Conservation (phyloP, 2,888 invertebrate species). For the Folsomia candida region DNA sequence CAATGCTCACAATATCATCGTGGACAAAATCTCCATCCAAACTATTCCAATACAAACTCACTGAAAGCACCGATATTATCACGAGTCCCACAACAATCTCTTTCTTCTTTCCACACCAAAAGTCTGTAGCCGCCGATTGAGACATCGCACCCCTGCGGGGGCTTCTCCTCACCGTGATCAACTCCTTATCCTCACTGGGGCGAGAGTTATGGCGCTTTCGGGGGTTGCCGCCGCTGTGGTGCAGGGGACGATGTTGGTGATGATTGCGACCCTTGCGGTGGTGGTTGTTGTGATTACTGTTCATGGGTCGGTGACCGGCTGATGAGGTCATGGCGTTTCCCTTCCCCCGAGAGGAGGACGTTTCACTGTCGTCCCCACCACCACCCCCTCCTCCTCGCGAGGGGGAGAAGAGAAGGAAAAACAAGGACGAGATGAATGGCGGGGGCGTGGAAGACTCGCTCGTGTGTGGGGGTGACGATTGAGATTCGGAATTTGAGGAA, state of each 20-base stretch:
- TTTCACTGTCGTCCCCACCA: background rate
- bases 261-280: background rate
- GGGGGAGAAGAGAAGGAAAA: slow-evolving; percentile 1
- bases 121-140: too few relatives aligned
- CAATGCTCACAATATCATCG: slow-evolving; percentile 81
- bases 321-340: background rate
- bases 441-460: background rate
- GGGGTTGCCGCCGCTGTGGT: background rate
- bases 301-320: background rate
- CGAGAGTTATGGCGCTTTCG: slow-evolving; percentile 10
- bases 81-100: slow-evolving; percentile 61
- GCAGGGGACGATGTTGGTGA: background rate
- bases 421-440: background rate
- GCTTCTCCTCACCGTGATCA: background rate
- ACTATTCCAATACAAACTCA: slow-evolving; percentile 64
- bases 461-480: background rate
- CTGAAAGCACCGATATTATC: slow-evolving; percentile 57
- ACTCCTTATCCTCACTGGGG: background rate
- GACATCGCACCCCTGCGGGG: background rate
- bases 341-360: background rate
- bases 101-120: background rate
- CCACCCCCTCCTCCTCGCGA: background rate
- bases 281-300: slow-evolving; percentile 5
- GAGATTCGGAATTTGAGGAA: background rate
- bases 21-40: slow-evolving; percentile 79